Percentiles rank a stretch among this genome's conserved stretches.
Evolutionary conservation across 2,888 invertebrate genomes (phyloP).

Genomic region (Yponomeuta malinellus): DNA sequence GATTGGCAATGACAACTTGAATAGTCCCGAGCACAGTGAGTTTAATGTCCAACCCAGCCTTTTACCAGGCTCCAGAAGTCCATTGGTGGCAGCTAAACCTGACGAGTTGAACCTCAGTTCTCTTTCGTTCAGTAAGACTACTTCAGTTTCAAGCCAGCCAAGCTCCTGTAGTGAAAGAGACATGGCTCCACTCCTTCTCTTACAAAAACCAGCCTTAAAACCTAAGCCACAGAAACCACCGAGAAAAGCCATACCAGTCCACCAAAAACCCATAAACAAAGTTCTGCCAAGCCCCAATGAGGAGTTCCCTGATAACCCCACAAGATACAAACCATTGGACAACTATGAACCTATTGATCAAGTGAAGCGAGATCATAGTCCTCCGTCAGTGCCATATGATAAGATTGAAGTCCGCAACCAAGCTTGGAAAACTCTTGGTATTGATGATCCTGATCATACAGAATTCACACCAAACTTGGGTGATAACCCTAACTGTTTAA

Average conservation of each 20-base stretch:
- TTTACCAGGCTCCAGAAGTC: constrained; percentile 89
- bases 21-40: constrained; percentile 82
- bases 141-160: constrained; percentile 60
- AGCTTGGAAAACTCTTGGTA: constrained; percentile 88
- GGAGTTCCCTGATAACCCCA: constrained; percentile 63
- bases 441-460: constrained; percentile 83
- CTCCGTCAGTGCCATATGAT: constrained; percentile 79
- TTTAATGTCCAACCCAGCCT: constrained; percentile 82
- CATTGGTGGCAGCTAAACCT: constrained; percentile 79
- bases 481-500: constrained; percentile 65
- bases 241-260: constrained; percentile 67
- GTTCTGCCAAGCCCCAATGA: constrained; percentile 54
- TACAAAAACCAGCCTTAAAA: constrained; percentile 75
- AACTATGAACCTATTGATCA: constrained; percentile 69
- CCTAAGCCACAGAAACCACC: constrained; percentile 79
- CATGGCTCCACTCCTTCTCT: constrained; percentile 47
- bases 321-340: constrained; percentile 69
- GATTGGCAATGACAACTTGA: constrained; percentile 80
- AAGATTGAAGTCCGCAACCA: constrained; percentile 84
- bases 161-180: constrained; percentile 56
- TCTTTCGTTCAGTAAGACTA: constrained; percentile 57
- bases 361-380: constrained; percentile 65
- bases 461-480: constrained; percentile 74
- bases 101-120: constrained; percentile 67
- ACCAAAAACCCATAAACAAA: constrained; percentile 47